Conservation (phyloP, 1,140 invertebrate genomes). For the Rhopalosiphum maidis region DNA sequence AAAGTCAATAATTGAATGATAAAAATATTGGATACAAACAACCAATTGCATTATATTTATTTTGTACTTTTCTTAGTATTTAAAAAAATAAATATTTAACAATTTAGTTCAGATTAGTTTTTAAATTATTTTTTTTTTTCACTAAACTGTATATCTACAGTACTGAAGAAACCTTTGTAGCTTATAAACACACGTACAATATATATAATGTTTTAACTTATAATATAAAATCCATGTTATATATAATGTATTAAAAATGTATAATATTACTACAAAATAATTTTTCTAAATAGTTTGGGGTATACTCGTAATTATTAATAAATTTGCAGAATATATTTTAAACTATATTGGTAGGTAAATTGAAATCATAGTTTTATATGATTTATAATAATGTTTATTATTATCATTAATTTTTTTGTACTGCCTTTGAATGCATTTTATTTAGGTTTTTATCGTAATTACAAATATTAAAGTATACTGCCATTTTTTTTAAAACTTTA, state of each 20-base stretch:
- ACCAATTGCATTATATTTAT: not conserved
- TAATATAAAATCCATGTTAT: not conserved
- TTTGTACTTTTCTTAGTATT: not conserved
- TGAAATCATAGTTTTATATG: not conserved
- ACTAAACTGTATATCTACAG: not conserved
- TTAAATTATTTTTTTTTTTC: not conserved
- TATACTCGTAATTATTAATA: not conserved
- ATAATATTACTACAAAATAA: not conserved
- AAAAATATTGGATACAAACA: not conserved
- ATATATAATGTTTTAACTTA: not conserved
- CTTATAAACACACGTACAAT: not conserved
- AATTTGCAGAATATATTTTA: not conserved
- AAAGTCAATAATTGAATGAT: not conserved
- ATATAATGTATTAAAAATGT: not conserved
- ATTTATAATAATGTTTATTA: not conserved
- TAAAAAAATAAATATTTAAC: not conserved
- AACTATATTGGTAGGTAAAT: not conserved
- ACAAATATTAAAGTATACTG: not conserved
- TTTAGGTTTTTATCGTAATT: not conserved
- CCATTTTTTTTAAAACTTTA: not conserved
- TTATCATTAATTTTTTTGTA: not conserved
- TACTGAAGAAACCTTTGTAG: not conserved
- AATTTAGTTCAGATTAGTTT: constrained; percentile 13
- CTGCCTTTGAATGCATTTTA: not conserved
- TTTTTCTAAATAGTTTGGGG: not conserved